Base-by-base conservation (phyloP, 2,888 invertebrate species). In the Blastobasis lacticolella region DNA sequence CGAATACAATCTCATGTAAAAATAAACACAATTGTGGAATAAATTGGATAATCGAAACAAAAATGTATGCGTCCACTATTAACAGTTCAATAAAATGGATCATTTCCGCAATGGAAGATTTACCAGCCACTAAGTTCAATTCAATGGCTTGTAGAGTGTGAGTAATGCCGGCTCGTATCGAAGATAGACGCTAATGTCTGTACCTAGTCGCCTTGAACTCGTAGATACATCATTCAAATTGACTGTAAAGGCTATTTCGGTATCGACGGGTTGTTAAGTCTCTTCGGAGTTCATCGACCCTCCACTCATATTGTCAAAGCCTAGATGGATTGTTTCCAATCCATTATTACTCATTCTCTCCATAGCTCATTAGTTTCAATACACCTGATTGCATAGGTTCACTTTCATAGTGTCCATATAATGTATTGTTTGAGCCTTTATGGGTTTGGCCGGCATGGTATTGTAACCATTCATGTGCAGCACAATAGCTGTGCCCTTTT, bases 151-250 rank as follows among this genome's bases (percentile, higher is more conserved):
- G 23, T 23, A 54, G 56, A 52, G 59, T 60, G 62, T 56, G 58
- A 62, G 50, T 56, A 54, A 53, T 51, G 53, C 50, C 50, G 49
- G 55, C 10, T 52, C 23, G 47, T 56, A 50, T 57, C 23, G 23
- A 2, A 40, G 9, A 58, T 51, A 62, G 58, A 57, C 57, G 61
- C 64, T 60, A 63, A 57, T 57, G 60, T 55, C 56, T 57, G 61
- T 58, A 62, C 66, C 54, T 52, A 63, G 62, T 75, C 68, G 75
- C 84, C 82, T 84, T 83, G 83, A 84, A 84, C 81, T 77, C 72
- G 57, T 23, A 55, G 55, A 63, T 63, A 58, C 62, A 69, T 71
- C 68, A 75, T 73, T 73, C 66, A 67, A 73, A 73, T 70, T 61
- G 65, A 67, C 67, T 68, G 67, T 66, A 63, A 65, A 64, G 66